Conservation (phyloP, 2,888 invertebrate species). For the Chorisops tibialis region DNA sequence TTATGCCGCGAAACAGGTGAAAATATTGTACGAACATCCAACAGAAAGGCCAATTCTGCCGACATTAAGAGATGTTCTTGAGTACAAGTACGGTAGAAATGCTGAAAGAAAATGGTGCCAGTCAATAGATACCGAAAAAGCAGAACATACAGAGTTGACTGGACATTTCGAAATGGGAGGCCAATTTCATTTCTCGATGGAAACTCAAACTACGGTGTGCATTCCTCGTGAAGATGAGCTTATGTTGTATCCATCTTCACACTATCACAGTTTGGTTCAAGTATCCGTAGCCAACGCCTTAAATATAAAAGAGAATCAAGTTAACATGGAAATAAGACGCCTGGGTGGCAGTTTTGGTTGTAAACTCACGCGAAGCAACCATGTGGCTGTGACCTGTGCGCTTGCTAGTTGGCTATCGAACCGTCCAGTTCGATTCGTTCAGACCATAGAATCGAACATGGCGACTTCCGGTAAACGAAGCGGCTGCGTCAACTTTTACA, state of each 20-base stretch:
- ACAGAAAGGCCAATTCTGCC: slow-evolving; percentile 44
- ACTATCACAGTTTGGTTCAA: slow-evolving; percentile 63
- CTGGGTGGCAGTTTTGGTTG: slow-evolving; percentile 80
- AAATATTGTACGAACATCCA: slow-evolving; percentile 51
- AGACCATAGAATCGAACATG: slow-evolving; percentile 67
- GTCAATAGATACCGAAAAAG: neutral
- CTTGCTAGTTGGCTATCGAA: slow-evolving; percentile 66
- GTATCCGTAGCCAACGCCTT: slow-evolving; percentile 58
- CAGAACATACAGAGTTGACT: too few relatives aligned
- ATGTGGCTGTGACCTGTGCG: slow-evolving; percentile 64
- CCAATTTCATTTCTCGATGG: slow-evolving; percentile 76
- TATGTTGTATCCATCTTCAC: slow-evolving; percentile 63
- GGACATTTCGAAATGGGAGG: slow-evolving; percentile 59
- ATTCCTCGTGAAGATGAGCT: slow-evolving; percentile 69
- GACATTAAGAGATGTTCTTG: slow-evolving; percentile 54
- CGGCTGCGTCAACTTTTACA: slow-evolving; percentile 58
- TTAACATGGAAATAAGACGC: slow-evolving; percentile 69
- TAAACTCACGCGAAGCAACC: slow-evolving; percentile 64
- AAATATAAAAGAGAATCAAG: slow-evolving; percentile 60
- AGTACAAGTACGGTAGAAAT: too few relatives aligned
- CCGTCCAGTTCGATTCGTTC: slow-evolving; percentile 63
- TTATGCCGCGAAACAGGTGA: slow-evolving; percentile 55
- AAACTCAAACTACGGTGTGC: slow-evolving; percentile 65
- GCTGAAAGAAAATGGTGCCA: too few relatives aligned
- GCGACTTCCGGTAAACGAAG: slow-evolving; percentile 61